Percentiles rank a stretch among this genome's conserved stretches.
Evolutionary conservation across 30 jellyfish, hydroid and myxozoan species (phyloP).

Genomic region (Chironex yamaguchii): DNA sequence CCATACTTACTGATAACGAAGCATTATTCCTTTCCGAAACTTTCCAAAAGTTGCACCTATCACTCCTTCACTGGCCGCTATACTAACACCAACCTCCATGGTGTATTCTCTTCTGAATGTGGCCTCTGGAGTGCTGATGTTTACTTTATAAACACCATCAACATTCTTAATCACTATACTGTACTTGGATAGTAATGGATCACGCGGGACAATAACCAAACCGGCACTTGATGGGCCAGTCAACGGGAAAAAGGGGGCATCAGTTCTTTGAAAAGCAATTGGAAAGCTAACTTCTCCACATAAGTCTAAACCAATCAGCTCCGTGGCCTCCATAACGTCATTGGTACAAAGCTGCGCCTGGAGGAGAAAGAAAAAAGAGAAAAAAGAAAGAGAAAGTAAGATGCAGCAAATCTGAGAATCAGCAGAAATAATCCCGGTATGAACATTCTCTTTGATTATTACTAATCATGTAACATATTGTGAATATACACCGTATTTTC

Average conservation of each 20-base stretch:
- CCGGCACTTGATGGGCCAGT: constrained; percentile 94
- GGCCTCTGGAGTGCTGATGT: constrained; percentile 89
- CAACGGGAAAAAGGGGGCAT: constrained; percentile 91
- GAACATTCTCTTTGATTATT: no score
- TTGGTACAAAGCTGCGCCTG: constrained; percentile 78
- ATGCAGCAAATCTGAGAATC: no score
- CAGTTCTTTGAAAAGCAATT: constrained; percentile 72
- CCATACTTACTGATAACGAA: constrained; percentile 72
- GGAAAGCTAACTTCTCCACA: constrained; percentile 87
- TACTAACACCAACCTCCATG: constrained; percentile 76
- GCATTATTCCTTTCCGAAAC: constrained; percentile 72
- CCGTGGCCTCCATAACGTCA: constrained; percentile 71
- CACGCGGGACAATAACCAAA: constrained; percentile 66
- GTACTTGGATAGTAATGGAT: constrained; percentile 58
- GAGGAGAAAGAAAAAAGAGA: neutral
- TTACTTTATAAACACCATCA: constrained; percentile 67
- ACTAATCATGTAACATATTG: no score
- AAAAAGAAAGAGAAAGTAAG: no score
- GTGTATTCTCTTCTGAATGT: constrained; percentile 31
- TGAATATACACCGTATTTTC: no score
- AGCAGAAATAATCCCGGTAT: no score
- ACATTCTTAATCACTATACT: constrained; percentile 45
- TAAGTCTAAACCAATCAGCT: constrained; percentile 72
- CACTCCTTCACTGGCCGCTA: constrained; percentile 68
- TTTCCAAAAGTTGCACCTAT: constrained; percentile 94